These are phyloP conservation scores for Todus mexicanus DNA, from an alignment of 2,797 vertebrate species.

Conservation along the genomic window DNA sequence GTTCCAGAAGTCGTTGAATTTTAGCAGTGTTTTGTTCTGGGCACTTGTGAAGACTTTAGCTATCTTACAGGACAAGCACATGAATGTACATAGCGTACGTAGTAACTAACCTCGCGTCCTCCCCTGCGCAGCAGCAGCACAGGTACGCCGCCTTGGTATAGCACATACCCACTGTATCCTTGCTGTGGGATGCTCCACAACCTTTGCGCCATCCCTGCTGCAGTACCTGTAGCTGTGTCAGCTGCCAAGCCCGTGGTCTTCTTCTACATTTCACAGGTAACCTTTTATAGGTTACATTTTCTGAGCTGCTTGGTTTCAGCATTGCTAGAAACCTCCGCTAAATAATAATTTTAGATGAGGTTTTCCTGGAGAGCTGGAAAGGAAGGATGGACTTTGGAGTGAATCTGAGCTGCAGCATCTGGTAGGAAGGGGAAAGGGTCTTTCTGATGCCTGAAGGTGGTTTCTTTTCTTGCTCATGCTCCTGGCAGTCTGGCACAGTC, in stretches of 20 bases:
- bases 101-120: background rate
- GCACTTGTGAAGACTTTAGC: background rate
- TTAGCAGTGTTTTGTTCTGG: background rate
- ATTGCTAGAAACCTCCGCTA: background rate
- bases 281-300: background rate
- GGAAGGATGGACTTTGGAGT: background rate
- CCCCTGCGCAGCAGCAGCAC: background rate
- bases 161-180: background rate
- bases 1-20: background rate
- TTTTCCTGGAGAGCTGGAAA: background rate
- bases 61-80: background rate
- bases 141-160: accelerated
- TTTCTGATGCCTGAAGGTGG: background rate
- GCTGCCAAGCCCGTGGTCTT: background rate
- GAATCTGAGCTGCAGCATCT: background rate
- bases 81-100: background rate
- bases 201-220: background rate
- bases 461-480: background rate
- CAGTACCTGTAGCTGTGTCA: background rate
- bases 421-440: background rate
- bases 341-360: background rate
- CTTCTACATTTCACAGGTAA: background rate
- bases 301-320: background rate
- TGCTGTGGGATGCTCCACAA: background rate
- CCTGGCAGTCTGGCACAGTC: background rate